Evolutionary conservation across 2,113 vertebrate genomes (phyloP).

Genomic region (Empidonax alnorum): DNA sequence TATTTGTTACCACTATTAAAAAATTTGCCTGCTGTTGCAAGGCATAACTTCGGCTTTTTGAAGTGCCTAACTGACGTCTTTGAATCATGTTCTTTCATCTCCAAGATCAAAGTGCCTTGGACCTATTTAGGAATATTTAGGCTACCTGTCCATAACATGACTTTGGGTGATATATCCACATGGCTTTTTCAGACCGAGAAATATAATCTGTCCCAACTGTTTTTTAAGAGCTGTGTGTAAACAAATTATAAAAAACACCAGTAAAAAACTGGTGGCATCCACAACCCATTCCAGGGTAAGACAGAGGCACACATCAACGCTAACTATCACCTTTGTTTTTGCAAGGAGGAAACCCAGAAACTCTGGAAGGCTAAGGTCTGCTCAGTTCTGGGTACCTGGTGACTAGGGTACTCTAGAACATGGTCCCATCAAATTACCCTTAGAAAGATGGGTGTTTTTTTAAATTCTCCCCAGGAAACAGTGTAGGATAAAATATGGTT

Average conservation of each 20-base stretch:
- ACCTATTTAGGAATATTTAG: neutral
- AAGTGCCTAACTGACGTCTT: neutral
- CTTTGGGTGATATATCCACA: neutral
- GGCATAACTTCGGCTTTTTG: neutral
- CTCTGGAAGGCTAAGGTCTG: neutral
- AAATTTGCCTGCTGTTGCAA: neutral
- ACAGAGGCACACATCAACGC: neutral
- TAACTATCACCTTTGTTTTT: neutral
- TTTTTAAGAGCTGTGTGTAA: neutral
- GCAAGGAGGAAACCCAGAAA: neutral
- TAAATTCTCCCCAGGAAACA: neutral
- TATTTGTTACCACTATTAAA: neutral
- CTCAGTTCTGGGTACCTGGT: neutral
- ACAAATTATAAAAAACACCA: neutral
- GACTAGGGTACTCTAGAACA: neutral
- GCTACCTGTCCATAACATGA: neutral
- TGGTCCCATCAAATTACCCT: neutral
- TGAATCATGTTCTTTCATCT: neutral
- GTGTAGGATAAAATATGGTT: neutral
- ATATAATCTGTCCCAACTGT: neutral
- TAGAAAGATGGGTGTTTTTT: neutral
- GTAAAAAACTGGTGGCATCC: neutral
- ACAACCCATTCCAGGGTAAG: fast-evolving
- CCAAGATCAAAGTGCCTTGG: neutral
- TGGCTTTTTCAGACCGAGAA: neutral